A percentile compares a stretch with the other conserved stretches of the same genome.
Conservation (phyloP, 1,140 invertebrate genomes). For the Triops longicaudatus region DNA sequence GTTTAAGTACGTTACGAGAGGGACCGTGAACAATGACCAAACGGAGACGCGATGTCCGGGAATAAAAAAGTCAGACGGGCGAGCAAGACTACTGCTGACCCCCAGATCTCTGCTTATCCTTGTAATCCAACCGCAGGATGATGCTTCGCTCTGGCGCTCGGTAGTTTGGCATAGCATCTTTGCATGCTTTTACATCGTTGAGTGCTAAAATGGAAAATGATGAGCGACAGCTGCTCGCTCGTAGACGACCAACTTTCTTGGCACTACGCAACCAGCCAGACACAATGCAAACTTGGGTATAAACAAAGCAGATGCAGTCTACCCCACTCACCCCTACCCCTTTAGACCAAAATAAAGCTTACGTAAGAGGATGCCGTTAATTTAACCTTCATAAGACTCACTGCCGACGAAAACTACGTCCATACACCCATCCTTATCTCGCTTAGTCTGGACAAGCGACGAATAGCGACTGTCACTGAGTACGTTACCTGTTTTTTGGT, state of each 20-base stretch:
- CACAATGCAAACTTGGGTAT: conserved; percentile 4
- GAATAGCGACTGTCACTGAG: not conserved
- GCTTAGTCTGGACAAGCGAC: not conserved
- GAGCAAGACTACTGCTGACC: not conserved
- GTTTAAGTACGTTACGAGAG: too few species aligned
- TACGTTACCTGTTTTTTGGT: not conserved
- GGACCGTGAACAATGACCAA: too few species aligned
- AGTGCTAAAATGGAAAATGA: conserved; percentile 9
- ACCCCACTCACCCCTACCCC: not conserved
- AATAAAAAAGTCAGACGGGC: not conserved
- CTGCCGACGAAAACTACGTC: not conserved
- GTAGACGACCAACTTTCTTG: conserved; percentile 3
- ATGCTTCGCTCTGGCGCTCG: not conserved
- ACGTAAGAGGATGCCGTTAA: not conserved
- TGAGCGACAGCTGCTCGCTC: not conserved
- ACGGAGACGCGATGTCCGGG: not conserved
- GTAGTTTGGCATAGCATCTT: not conserved
- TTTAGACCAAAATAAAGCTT: not conserved
- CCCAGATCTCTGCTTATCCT: not conserved
- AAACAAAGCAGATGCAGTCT: not conserved
- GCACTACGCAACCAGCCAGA: not conserved
- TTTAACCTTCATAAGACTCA: not conserved
- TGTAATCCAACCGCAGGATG: not conserved
- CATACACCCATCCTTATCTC: not conserved
- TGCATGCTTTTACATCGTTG: not conserved